Base-by-base conservation (phyloP, 30 jellyfish, hydroid and myxozoan species). In the Aurelia coerulea region DNA sequence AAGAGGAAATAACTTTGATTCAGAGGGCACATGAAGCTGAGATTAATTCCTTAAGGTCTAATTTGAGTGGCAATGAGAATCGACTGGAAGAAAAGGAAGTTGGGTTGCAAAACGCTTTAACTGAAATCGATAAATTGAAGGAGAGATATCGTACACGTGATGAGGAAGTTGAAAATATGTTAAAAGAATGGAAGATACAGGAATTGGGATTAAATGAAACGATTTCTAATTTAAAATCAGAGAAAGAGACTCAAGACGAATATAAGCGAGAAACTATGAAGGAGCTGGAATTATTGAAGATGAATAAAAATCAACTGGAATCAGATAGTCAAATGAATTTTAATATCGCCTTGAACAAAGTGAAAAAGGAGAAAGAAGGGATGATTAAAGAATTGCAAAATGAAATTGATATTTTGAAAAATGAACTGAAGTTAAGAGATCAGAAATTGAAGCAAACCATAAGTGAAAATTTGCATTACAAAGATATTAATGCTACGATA, bases 291-390 rank as follows among this genome's bases (percentile, higher is more conserved):
- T 46, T 9, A 46, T 46, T 46, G 56, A 46, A 46, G 56, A 46
- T 9, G 56, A 46, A 0, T 46, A 46, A 46, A 46, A 46, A 14
- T 9, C 56, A 46, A 9, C 56, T 46, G 56, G 56, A 46, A 4
- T 46, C 56, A 46, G 56, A 46, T 46, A 46, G 8, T 46, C 56
- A 46, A 46, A 65, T 63, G 51, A 76, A 74, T 56, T 86, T 92
- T 50, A 92, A 92, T 63, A 33, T 78, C 35, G 98, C 90, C 29
- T 68, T 92, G 87, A 86, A 86, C 7, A 76, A 80, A 50, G 89
- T 87, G 59, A 92, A 86, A 59, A 73, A 75, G 58, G 98, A 92
- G 67, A 87, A 92, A 33, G 98, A 92, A 19, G 59, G 34, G 23
- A 46, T 62, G 6, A 62, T 91, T 35, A 73, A 67, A 56, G 93